Evolutionary conservation across 2,797 vertebrate species (phyloP), one percentile per base, ranked within the genome.

Genomic region (Sitta carolinensis): DNA sequence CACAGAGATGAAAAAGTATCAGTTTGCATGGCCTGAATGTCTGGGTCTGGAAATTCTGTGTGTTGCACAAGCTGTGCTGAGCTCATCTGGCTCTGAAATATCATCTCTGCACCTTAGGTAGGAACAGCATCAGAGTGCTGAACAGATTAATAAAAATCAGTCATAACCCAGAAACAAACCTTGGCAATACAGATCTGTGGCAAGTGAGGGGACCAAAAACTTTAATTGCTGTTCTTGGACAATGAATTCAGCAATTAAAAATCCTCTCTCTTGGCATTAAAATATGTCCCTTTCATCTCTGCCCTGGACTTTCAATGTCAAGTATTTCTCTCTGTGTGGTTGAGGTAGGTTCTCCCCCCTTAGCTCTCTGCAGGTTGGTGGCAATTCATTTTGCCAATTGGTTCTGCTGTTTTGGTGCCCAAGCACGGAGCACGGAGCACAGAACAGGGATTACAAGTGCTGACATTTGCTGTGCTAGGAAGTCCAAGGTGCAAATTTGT

Each of bases 101-200:
- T n/a, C 20, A 30, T 58, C 83, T 70, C 48, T 70, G 73, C 15
- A 8, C 30, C 54, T 89, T 36, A 54, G 20, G 22, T 29, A 5
- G 30, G 55, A 47, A 2, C 12, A 13, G 13, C 5, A 43, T 45
- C 25, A 23, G 70, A 43, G 51, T 40, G 66, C 40, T 29, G 55
- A 79, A 36, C 13, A 3, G 8, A 5, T 48, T 29, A 13, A 73
- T 67, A 30, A 43, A 84, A 63, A 17, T 21, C 25, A 29, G 9
- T 22, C 1, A 1, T 43, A 58, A 89, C 29, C 32, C 54, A 64
- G 72, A 50, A 58, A 40, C 38, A 55, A 81, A 73, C 25, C 11
- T 20, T 6, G 2, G 18, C 36, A 26, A 14, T 14, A 10, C 0
- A 0, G 1, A 0, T 54, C 23, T 0, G 1, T n/a, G 48, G 38